A percentile compares a stretch with the other conserved stretches of the same genome.
Evolutionary conservation across 1,140 invertebrate genomes (phyloP).

Genomic region (Drosophila truncata): DNA sequence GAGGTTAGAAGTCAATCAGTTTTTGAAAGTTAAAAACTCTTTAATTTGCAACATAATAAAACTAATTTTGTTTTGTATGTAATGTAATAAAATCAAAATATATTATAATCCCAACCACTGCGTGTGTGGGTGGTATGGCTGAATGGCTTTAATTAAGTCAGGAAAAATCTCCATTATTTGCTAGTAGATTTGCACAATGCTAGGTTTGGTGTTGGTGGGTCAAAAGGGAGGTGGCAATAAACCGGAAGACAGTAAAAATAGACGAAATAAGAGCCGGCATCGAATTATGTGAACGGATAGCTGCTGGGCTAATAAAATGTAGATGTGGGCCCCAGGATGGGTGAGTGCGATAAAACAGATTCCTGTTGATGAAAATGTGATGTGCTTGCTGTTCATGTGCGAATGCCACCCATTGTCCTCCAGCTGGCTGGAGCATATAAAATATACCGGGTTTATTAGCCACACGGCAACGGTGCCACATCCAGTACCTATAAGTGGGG

Average conservation of each 20-base stretch:
- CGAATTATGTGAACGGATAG: conserved; percentile 60
- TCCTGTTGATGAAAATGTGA: conserved; percentile 49
- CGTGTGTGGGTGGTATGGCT: neutral
- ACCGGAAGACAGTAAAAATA: conserved; percentile 51
- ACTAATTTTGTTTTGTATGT: neutral
- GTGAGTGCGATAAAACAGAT: conserved; percentile 42
- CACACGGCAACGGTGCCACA: conserved; percentile 21
- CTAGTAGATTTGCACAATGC: conserved; percentile 8
- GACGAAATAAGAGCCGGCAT: conserved; percentile 46
- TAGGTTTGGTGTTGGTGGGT: neutral
- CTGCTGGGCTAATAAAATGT: conserved; percentile 59
- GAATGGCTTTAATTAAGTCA: conserved; percentile 32
- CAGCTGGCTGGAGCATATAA: conserved; percentile 26
- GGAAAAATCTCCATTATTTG: conserved; percentile 13
- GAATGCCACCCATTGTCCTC: conserved; percentile 28
- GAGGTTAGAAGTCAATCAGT: no score
- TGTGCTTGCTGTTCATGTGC: conserved; percentile 27
- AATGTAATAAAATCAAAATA: neutral
- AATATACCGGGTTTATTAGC: conserved; percentile 49
- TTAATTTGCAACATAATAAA: neutral
- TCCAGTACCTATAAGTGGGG: conserved; percentile 20
- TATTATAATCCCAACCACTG: neutral
- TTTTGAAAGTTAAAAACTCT: neutral
- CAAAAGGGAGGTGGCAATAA: conserved; percentile 26
- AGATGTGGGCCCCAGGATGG: conserved; percentile 32